phyloP scores from a whole-genome alignment of 2,113 vertebrate genomes.

The Gymnogyps californianus region DNA sequence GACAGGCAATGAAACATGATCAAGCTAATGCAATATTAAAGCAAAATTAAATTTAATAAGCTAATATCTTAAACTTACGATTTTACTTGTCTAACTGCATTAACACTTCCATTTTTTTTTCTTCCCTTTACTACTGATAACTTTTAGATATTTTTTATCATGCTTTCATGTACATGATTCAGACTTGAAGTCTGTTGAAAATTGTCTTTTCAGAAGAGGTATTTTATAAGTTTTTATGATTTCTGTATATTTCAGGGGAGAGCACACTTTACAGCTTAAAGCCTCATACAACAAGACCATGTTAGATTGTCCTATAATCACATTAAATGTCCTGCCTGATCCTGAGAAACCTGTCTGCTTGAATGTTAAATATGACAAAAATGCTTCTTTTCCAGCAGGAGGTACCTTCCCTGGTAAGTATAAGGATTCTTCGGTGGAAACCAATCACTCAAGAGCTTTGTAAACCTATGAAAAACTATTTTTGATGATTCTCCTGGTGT shows the following conservation, averaged over 20 bases:
- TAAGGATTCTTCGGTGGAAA: background rate
- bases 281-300: constrained; percentile 70
- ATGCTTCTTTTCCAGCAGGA: constrained; percentile 77
- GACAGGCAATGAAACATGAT: background rate
- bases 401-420: constrained; percentile 83
- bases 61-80: background rate
- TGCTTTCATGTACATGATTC: background rate
- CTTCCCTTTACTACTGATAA: background rate
- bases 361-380: constrained; percentile 78
- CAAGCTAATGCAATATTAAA: background rate
- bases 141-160: background rate
- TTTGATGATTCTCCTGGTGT: background rate
- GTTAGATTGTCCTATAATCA: constrained; percentile 79
- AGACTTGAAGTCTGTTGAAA: background rate
- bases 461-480: background rate
- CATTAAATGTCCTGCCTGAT: constrained; percentile 83
- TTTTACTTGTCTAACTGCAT: background rate
- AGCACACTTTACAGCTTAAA: constrained; percentile 77
- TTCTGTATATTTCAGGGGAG: constrained; percentile 77
- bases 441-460: background rate
- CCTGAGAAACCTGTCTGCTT: constrained; percentile 83
- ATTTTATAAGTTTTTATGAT: background rate
- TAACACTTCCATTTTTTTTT: background rate
- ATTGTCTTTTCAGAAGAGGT: background rate
- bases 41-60: background rate